phyloP scores from a whole-genome alignment of 2,797 vertebrate genomes.

The Diceros bicornis region DNA sequence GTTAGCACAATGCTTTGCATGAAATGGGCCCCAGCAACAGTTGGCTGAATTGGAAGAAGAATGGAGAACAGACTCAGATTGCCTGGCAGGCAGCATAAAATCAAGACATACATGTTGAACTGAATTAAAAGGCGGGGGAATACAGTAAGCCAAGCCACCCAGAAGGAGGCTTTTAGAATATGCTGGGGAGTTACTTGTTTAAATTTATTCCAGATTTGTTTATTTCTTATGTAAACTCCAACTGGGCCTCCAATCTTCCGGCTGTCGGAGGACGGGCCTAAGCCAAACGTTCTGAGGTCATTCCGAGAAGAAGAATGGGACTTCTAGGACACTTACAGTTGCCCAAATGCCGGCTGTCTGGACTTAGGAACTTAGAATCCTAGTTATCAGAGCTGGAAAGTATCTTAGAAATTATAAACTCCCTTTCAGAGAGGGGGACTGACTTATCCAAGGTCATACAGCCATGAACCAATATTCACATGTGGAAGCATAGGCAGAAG shows the following conservation, averaged over 20 bases:
- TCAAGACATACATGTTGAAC: not conserved
- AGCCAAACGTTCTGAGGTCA: slow-evolving; percentile 61
- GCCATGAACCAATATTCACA: not conserved
- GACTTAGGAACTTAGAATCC: slow-evolving; percentile 49
- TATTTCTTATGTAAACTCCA: slow-evolving; percentile 71
- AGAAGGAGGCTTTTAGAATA: slow-evolving; percentile 49
- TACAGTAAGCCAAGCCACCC: slow-evolving; percentile 20
- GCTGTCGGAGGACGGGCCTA: not conserved
- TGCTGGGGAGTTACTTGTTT: slow-evolving; percentile 36
- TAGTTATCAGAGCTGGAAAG: not conserved
- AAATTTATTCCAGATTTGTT: slow-evolving; percentile 71
- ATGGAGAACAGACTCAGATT: not conserved
- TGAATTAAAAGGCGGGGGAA: not conserved
- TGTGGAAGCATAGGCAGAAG: not conserved
- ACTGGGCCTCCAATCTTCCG: not conserved
- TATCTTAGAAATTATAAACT: not conserved
- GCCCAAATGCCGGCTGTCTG: not conserved
- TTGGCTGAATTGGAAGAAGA: not conserved
- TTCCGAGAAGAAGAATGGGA: not conserved
- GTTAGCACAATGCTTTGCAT: not conserved
- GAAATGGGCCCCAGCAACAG: not conserved
- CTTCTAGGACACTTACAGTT: not conserved
- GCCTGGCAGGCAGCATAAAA: not conserved
- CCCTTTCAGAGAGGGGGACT: not conserved
- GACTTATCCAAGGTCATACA: not conserved